phyloP scores from a whole-genome alignment of 2,888 invertebrate species.

The Nudaria mundana region DNA sequence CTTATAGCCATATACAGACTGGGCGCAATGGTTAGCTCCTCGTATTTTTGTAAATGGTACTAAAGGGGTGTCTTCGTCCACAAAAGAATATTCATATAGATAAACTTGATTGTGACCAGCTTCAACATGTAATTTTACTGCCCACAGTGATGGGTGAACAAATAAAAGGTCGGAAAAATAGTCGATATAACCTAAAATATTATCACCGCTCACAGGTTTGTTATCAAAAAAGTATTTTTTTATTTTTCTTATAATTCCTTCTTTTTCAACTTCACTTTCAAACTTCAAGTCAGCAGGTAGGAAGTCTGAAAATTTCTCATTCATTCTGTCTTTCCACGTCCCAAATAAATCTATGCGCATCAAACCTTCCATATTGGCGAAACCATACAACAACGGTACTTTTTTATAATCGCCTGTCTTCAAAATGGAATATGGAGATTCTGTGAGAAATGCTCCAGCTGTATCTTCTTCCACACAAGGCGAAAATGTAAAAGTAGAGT shows the following conservation, averaged over 20 bases:
- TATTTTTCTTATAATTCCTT: constrained; percentile 22
- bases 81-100: constrained; percentile 36
- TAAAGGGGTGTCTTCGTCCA: constrained; percentile 18
- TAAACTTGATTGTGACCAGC: constrained; percentile 40
- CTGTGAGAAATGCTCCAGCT: constrained; percentile 29
- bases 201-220: constrained; percentile 22
- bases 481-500: constrained; percentile 31
- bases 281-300: constrained; percentile 35
- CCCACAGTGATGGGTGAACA: constrained; percentile 24
- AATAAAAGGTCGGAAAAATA: constrained; percentile 51
- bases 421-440: constrained; percentile 34
- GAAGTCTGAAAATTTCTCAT: constrained; percentile 36
- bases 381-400: constrained; percentile 36
- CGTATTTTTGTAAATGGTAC: constrained; percentile 22
- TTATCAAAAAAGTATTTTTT: constrained; percentile 41
- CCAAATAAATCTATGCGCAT: constrained; percentile 19
- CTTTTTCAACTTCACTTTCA: constrained; percentile 21
- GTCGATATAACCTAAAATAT: constrained; percentile 28
- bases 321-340: constrained; percentile 30
- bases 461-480: constrained; percentile 33
- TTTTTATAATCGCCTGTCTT: constrained; percentile 27
- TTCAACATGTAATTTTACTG: constrained; percentile 31
- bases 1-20: constrained; percentile 24
- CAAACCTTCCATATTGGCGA: constrained; percentile 41
- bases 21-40: constrained; percentile 42